These are phyloP conservation scores for Cirrhinus mrigala DNA, from an alignment of 2,797 vertebrate genomes.

Conservation along the genomic window DNA sequence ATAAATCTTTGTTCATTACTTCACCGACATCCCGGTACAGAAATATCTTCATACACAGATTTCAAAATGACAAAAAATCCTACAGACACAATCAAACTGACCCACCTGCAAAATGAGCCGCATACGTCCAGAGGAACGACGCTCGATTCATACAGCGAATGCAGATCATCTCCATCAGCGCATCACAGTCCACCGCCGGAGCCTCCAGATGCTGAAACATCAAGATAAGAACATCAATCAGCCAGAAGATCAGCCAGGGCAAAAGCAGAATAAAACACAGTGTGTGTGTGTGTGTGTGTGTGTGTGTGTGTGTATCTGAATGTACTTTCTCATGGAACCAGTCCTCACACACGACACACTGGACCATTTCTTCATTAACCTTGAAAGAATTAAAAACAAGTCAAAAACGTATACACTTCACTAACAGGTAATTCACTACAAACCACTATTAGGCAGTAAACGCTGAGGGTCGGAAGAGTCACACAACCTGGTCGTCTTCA, in stretches of 20 bases:
- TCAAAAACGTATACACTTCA: not conserved
- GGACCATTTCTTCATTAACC: slow-evolving; percentile 97
- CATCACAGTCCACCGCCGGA: slow-evolving; percentile 82
- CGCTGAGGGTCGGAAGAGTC: not conserved
- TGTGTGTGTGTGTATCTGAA: slow-evolving; percentile 39
- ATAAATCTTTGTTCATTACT: too few species aligned
- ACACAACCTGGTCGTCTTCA: slow-evolving; percentile 88
- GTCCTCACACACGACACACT: slow-evolving; percentile 95
- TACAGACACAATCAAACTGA: not conserved
- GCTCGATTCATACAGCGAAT: slow-evolving; percentile 90
- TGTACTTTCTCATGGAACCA: slow-evolving; percentile 94
- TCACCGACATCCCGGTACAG: too few species aligned
- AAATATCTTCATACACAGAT: too few species aligned
- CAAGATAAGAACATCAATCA: not conserved
- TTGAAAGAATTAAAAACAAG: slow-evolving; percentile 64
- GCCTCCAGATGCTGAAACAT: slow-evolving; percentile 87
- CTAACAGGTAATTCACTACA: not conserved
- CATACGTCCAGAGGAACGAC: slow-evolving; percentile 91
- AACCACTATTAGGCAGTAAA: not conserved
- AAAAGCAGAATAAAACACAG: not conserved
- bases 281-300: too few species aligned
- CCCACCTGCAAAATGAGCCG: slow-evolving; percentile 83
- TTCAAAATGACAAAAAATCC: too few species aligned
- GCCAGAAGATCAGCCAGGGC: too few species aligned
- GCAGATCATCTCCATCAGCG: slow-evolving; percentile 95